A percentile compares a stretch with the other conserved stretches of the same genome.
These are phyloP conservation scores for Agraylea sexmaculata DNA, from an alignment of 1,140 invertebrate species.

Conservation along the genomic window DNA sequence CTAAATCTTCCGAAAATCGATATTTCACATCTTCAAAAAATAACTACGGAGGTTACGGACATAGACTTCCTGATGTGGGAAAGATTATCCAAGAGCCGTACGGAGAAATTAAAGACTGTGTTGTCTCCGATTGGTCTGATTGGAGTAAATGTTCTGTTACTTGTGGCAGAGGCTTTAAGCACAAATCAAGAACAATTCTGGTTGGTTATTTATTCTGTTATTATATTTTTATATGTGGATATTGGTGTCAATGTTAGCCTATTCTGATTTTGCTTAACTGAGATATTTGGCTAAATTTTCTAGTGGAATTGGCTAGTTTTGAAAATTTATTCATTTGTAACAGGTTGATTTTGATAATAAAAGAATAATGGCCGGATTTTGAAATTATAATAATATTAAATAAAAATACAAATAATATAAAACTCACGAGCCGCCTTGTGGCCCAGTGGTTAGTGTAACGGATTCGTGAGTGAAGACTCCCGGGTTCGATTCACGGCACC, in stretches of 20 bases:
- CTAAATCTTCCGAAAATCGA: no score
- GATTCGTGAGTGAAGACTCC: no score
- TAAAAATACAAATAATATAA: no score
- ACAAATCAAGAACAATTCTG: conserved; percentile 38
- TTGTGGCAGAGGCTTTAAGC: conserved; percentile 51
- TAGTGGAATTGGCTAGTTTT: neutral
- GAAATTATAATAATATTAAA: no score
- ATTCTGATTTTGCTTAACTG: neutral
- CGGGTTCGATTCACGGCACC: no score
- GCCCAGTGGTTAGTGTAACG: no score
- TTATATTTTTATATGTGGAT: neutral
- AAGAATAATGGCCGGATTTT: neutral
- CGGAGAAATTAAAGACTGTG: conserved; percentile 31
- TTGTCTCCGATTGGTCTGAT: conserved; percentile 48
- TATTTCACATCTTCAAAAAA: no score
- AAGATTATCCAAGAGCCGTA: conserved; percentile 18
- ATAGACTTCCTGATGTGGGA: neutral
- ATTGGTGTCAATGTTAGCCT: neutral
- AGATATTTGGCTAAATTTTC: neutral
- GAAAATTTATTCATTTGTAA: conserved; percentile 3
- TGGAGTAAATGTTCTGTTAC: conserved; percentile 54
- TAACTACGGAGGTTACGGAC: no score
- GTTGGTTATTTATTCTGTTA: conserved; percentile 8
- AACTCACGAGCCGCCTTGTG: no score
- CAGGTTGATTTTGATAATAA: neutral